Conservation (phyloP, 1,140 invertebrate species). For the Zaprionus vittiger region DNA sequence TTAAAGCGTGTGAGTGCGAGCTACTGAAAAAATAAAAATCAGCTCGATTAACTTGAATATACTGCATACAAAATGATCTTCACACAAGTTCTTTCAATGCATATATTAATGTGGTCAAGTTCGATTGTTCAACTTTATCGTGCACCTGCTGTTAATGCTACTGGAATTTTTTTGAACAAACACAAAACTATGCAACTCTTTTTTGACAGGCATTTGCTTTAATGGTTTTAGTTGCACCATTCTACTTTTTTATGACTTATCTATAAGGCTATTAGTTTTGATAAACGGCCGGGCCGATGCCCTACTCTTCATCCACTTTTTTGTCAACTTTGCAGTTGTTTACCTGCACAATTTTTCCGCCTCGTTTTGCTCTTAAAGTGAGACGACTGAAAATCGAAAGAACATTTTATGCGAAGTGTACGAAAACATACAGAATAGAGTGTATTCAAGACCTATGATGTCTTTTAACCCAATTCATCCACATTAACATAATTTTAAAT, state of each 20-base stretch:
- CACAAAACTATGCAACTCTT: constrained; percentile 29
- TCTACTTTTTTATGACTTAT: constrained; percentile 54
- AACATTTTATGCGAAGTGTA: neutral
- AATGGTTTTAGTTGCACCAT: constrained; percentile 53
- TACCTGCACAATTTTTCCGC: constrained; percentile 31
- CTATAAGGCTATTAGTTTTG: constrained; percentile 67
- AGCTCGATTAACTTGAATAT: too few species aligned
- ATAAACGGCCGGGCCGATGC: constrained; percentile 58
- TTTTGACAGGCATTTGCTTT: constrained; percentile 34
- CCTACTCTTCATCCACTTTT: constrained; percentile 2
- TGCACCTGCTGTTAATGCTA: constrained; percentile 28
- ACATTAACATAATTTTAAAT: neutral
- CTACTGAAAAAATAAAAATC: neutral
- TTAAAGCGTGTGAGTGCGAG: neutral
- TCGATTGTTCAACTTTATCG: neutral
- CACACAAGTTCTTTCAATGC: neutral
- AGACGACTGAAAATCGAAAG: neutral
- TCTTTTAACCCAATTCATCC: too few species aligned
- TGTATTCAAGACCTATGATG: neutral
- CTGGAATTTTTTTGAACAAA: constrained; percentile 34
- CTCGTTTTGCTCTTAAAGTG: neutral
- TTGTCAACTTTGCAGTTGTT: constrained; percentile 47
- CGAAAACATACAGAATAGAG: neutral
- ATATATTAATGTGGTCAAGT: neutral
- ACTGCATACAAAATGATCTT: too few species aligned